These are phyloP conservation scores for Hemibagrus wyckioides DNA, from an alignment of 2,113 vertebrate species.

Conservation along the genomic window DNA sequence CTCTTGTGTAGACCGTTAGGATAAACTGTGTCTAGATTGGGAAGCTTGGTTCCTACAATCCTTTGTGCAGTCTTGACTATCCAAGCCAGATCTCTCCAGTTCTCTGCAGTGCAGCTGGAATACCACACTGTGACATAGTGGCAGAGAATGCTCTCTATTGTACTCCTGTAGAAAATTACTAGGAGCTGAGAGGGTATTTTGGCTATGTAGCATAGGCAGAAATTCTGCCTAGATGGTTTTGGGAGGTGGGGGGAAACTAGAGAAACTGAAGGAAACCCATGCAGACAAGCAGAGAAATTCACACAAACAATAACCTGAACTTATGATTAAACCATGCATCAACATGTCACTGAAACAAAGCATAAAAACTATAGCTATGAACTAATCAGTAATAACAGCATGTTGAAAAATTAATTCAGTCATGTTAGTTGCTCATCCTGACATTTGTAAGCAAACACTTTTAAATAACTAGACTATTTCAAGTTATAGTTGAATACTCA, in stretches of 20 bases:
- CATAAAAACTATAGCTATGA: too few relatives aligned
- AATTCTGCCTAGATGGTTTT: not conserved
- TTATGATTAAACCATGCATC: not conserved
- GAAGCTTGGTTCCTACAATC: too few relatives aligned
- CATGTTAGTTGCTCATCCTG: not conserved
- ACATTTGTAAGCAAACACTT: not conserved
- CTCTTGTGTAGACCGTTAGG: too few relatives aligned
- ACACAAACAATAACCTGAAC: not conserved
- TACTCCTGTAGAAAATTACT: too few relatives aligned
- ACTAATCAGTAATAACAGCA: not conserved
- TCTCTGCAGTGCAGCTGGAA: too few relatives aligned
- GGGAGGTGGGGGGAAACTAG: not conserved
- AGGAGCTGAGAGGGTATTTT: too few relatives aligned
- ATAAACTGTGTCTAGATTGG: too few relatives aligned
- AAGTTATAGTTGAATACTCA: too few relatives aligned
- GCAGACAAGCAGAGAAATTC: not conserved
- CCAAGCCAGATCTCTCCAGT: too few relatives aligned
- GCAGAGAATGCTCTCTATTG: too few relatives aligned
- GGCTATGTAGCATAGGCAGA: not conserved
- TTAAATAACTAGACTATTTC: not conserved
- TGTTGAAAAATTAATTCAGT: not conserved
- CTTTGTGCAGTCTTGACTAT: too few relatives aligned
- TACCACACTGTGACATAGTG: too few relatives aligned
- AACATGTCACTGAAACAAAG: not conserved
- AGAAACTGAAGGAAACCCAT: not conserved